These are phyloP conservation scores for Phalacrocorax brasilianus DNA, from an alignment of 2,113 vertebrate genomes.

Conservation along the genomic window DNA sequence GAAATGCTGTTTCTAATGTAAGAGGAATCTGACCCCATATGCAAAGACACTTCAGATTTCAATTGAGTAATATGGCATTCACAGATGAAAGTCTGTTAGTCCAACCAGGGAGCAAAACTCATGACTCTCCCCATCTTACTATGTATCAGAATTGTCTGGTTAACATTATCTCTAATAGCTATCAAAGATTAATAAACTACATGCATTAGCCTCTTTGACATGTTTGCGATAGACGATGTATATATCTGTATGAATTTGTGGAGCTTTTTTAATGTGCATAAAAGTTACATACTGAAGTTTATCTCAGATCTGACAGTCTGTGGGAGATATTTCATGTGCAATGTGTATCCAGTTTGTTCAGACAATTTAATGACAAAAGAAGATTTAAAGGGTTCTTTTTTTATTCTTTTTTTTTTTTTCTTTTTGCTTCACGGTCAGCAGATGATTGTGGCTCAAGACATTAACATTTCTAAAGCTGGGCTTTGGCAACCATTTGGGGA, in stretches of 20 bases:
- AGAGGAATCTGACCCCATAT: background rate
- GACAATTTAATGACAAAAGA: background rate
- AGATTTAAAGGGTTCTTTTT: background rate
- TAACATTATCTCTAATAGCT: background rate
- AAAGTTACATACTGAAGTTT: background rate
- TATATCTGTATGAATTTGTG: background rate
- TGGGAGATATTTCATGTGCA: background rate
- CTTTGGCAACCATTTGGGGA: background rate
- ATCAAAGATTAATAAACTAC: background rate
- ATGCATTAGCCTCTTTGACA: background rate
- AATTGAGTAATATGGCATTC: background rate
- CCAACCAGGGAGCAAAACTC: background rate
- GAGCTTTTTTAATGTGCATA: background rate
- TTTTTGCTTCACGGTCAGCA: background rate
- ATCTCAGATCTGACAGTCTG: background rate
- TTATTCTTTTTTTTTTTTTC: rapidly evolving
- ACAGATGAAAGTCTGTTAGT: background rate
- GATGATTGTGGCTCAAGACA: background rate
- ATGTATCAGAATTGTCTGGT: background rate
- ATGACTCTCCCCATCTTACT: background rate
- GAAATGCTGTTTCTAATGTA: background rate
- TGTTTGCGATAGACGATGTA: background rate
- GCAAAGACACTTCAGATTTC: background rate
- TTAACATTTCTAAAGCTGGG: background rate
- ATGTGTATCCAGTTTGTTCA: background rate